phyloP scores from a whole-genome alignment of 2,888 invertebrate species.

The Tiphia femorata region DNA sequence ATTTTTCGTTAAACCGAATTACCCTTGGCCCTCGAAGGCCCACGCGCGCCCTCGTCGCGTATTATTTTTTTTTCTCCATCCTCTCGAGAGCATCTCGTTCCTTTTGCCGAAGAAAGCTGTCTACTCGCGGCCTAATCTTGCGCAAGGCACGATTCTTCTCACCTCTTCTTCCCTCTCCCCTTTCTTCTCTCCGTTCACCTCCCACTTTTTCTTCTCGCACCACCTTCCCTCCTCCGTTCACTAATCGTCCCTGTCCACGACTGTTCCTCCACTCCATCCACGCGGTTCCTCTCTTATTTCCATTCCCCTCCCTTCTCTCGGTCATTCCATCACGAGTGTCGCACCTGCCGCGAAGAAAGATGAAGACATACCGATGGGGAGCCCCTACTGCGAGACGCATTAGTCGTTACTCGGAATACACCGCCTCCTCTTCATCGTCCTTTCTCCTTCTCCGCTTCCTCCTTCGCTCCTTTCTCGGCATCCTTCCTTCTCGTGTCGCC shows the following conservation, averaged over 20 bases:
- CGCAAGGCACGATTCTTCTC: background rate
- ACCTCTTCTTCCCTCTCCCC: slow-evolving; percentile 5
- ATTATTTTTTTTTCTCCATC: no score
- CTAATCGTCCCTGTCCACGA: slow-evolving; percentile 19
- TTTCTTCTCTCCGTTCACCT: slow-evolving; percentile 13
- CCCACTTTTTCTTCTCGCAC: background rate
- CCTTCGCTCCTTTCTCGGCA: slow-evolving; percentile 10
- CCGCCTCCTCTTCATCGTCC: slow-evolving; percentile 6
- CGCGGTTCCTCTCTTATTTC: slow-evolving; percentile 28
- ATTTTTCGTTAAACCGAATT: no score
- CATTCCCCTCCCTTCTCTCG: slow-evolving; percentile 17
- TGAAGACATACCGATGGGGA: slow-evolving; percentile 49
- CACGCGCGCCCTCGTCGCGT: no score
- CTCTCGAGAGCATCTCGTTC: no score
- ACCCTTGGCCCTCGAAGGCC: no score
- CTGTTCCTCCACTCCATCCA: slow-evolving; percentile 23
- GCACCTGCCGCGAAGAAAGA: slow-evolving; percentile 44
- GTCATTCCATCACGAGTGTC: slow-evolving; percentile 30
- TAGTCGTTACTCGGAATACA: slow-evolving; percentile 28
- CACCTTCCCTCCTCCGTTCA: slow-evolving; percentile 34
- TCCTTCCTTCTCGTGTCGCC: slow-evolving; percentile 7
- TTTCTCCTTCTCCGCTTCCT: slow-evolving; percentile 7
- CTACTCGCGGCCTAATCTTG: slow-evolving; percentile 11
- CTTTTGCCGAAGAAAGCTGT: no score
- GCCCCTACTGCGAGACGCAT: slow-evolving; percentile 53